These are phyloP conservation scores for Acleris sparsana DNA, from an alignment of 2,888 invertebrate genomes.

Conservation along the genomic window DNA sequence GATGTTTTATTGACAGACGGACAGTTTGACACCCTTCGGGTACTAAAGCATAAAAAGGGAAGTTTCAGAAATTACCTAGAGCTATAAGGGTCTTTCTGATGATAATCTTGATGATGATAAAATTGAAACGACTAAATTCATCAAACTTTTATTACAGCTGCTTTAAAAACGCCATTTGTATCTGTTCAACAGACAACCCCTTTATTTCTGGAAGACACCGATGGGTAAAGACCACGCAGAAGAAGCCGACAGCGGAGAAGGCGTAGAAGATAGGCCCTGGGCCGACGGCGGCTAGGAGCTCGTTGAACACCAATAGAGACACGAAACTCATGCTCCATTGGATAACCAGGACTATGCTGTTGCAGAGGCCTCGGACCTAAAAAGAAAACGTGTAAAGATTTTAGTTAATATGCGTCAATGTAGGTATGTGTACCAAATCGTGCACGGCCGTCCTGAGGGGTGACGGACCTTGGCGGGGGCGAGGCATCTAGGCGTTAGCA, in stretches of 20 bases:
- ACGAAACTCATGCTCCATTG: constrained; percentile 63
- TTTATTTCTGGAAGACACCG: constrained; percentile 71
- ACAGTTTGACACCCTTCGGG: too few relatives aligned
- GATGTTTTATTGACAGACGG: too few relatives aligned
- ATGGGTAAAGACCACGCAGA: constrained; percentile 57
- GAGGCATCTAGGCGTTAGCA: too few relatives aligned
- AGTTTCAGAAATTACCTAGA: too few relatives aligned
- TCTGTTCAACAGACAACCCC: constrained; percentile 62
- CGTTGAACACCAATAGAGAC: constrained; percentile 63
- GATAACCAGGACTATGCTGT: constrained; percentile 53
- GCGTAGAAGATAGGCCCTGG: constrained; percentile 65
- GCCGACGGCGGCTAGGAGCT: constrained; percentile 57
- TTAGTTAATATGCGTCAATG: background rate
- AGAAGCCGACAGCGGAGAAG: constrained; percentile 61
- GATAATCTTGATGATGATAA: background rate
- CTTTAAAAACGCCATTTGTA: constrained; percentile 57
- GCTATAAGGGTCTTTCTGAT: too few relatives aligned
- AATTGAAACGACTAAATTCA: background rate
- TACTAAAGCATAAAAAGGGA: too few relatives aligned
- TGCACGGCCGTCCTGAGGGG: too few relatives aligned
- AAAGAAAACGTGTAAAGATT: constrained; percentile 12
- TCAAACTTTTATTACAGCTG: constrained; percentile 21
- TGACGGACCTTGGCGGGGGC: too few relatives aligned
- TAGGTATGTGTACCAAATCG: too few relatives aligned
- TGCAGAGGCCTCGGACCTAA: constrained; percentile 64